Conservation (phyloP, 1,140 invertebrate species). For the Cydia fagiglandana region DNA sequence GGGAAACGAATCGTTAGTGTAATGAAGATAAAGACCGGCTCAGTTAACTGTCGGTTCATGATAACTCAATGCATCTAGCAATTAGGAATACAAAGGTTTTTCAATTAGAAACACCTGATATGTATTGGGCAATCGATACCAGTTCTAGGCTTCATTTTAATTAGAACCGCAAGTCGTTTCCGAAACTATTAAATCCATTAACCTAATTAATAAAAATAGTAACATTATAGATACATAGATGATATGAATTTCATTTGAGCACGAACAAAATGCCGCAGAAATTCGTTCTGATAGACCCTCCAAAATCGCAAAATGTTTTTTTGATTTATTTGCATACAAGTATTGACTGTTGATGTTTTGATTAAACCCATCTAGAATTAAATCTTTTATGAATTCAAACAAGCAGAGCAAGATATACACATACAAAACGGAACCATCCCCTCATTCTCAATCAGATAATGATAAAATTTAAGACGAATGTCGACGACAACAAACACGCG, state of each 20-base stretch:
- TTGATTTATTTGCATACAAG: no score
- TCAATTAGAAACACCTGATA: neutral
- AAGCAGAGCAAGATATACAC: no score
- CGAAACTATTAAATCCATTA: neutral
- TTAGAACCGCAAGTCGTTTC: neutral
- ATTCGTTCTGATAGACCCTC: no score
- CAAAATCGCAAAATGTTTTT: no score
- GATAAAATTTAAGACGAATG: neutral
- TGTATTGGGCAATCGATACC: neutral
- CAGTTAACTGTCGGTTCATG: conserved; percentile 6
- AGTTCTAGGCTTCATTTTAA: neutral
- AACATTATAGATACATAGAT: neutral
- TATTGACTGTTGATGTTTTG: no score
- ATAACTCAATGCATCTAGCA: conserved; percentile 4
- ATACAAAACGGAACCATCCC: neutral
- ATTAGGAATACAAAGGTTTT: conserved; percentile 1
- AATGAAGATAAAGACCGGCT: neutral
- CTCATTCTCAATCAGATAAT: neutral
- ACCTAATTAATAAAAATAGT: neutral
- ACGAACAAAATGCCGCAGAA: no score
- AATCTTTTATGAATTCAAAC: no score
- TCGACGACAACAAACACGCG: conserved; percentile 39
- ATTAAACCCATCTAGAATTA: no score
- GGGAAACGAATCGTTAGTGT: neutral
- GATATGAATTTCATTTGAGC: no score